These are phyloP conservation scores for Psephotus haematonotus DNA, from an alignment of 2,113 vertebrate species.

Conservation along the genomic window DNA sequence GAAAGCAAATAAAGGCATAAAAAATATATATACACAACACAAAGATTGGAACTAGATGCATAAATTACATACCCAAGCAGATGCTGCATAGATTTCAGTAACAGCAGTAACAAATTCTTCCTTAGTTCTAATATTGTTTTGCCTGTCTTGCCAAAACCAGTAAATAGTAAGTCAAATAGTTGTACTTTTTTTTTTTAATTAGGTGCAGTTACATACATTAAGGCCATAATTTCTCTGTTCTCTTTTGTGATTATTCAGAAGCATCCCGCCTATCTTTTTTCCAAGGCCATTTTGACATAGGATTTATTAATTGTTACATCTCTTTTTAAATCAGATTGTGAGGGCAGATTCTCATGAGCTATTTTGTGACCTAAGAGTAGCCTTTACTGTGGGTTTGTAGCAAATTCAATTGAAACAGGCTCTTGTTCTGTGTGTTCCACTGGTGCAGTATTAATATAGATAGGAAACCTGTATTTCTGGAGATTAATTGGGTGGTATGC, in stretches of 20 bases:
- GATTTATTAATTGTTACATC: not conserved
- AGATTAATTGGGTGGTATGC: not conserved
- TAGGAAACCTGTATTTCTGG: not conserved
- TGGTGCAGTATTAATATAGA: not conserved
- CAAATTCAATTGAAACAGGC: not conserved
- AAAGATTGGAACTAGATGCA: not conserved
- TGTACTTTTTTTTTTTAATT: not conserved
- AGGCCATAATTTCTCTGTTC: not conserved
- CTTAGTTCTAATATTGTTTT: not conserved
- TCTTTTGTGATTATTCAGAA: not conserved
- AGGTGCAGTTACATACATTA: not conserved
- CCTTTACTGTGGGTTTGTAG: not conserved
- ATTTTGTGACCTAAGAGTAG: not conserved
- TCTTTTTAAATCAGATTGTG: not conserved
- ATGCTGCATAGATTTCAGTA: not conserved
- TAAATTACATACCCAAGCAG: not conserved
- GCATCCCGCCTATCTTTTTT: not conserved
- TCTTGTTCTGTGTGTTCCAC: not conserved
- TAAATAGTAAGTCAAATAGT: not conserved
- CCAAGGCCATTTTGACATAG: not conserved
- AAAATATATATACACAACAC: not conserved
- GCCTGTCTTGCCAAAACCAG: not conserved
- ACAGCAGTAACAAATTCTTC: not conserved
- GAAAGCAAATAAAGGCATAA: not conserved
- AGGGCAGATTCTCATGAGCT: not conserved